phyloP scores from a whole-genome alignment of 2,888 invertebrate species.

The Agrochola macilenta region DNA sequence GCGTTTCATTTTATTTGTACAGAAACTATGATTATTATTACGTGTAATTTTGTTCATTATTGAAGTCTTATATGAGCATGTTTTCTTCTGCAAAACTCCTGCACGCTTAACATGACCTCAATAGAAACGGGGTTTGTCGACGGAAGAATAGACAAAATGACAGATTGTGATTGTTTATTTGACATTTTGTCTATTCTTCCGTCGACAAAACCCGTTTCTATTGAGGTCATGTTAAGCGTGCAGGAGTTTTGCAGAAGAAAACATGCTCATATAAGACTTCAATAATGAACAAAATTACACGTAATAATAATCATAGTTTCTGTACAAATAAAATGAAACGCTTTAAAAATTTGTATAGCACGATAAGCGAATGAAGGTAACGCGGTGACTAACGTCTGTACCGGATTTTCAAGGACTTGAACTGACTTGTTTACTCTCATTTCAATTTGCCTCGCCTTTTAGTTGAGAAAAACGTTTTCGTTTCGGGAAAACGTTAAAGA shows the following conservation, averaged over 20 bases:
- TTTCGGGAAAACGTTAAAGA: neutral
- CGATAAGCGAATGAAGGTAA: slow-evolving; percentile 38
- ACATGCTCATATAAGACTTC: neutral
- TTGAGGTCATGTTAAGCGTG: no score
- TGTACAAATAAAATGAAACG: slow-evolving; percentile 32
- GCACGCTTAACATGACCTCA: no score
- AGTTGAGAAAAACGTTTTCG: neutral
- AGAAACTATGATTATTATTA: slow-evolving; percentile 25
- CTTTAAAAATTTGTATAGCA: slow-evolving; percentile 24
- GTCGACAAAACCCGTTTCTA: no score
- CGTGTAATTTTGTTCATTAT: slow-evolving; percentile 7
- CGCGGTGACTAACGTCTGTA: slow-evolving; percentile 17
- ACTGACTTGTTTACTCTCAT: slow-evolving; percentile 2
- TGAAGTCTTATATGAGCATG: neutral
- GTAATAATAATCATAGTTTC: slow-evolving; percentile 21
- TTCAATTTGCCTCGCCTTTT: neutral
- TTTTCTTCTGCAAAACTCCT: slow-evolving; percentile 13
- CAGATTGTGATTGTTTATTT: no score
- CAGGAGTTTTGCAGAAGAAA: slow-evolving; percentile 7
- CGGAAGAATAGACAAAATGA: no score
- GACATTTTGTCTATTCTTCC: no score
- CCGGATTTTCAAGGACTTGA: slow-evolving; percentile 32
- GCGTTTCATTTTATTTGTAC: slow-evolving; percentile 31
- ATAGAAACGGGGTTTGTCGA: no score
- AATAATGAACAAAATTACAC: slow-evolving; percentile 8